These are phyloP conservation scores for Cecropterus lyciades DNA, from an alignment of 1,140 invertebrate genomes.

Conservation along the genomic window DNA sequence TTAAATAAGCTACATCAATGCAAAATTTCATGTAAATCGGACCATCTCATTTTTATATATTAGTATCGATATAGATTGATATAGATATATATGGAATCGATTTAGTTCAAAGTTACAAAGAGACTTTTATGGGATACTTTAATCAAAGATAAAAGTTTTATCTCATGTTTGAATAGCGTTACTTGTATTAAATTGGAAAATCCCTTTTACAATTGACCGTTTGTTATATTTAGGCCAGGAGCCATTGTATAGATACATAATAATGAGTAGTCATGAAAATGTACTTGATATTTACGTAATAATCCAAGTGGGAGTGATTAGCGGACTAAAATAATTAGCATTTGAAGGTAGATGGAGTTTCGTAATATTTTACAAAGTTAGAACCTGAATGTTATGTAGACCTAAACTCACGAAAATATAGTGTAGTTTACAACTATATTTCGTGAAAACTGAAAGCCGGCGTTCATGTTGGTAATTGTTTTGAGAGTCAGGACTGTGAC, in stretches of 20 bases:
- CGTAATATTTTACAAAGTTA: conserved; percentile 17
- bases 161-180: too few relatives aligned
- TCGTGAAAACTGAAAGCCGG: conserved; percentile 1
- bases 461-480: conserved; percentile 1
- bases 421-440: conserved; percentile 3
- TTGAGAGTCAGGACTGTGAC: neutral
- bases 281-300: conserved; percentile 13
- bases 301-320: conserved; percentile 19
- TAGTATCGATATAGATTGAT: too few relatives aligned
- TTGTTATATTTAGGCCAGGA: neutral
- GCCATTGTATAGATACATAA: neutral
- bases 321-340: conserved; percentile 23
- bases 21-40: too few relatives aligned
- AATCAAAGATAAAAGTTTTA: too few relatives aligned
- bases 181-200: too few relatives aligned
- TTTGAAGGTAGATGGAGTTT: conserved; percentile 22
- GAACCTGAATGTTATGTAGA: neutral
- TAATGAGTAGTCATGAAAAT: conserved; percentile 4
- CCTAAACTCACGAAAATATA: conserved; percentile 7
- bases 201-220: neutral
- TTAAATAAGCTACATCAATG: too few relatives aligned
- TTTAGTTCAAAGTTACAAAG: too few relatives aligned
- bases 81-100: too few relatives aligned
- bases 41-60: too few relatives aligned
- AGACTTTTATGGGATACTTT: too few relatives aligned